These are phyloP conservation scores for Apodemus speciosus DNA, from an alignment of 2,113 vertebrate genomes.

Conservation along the genomic window DNA sequence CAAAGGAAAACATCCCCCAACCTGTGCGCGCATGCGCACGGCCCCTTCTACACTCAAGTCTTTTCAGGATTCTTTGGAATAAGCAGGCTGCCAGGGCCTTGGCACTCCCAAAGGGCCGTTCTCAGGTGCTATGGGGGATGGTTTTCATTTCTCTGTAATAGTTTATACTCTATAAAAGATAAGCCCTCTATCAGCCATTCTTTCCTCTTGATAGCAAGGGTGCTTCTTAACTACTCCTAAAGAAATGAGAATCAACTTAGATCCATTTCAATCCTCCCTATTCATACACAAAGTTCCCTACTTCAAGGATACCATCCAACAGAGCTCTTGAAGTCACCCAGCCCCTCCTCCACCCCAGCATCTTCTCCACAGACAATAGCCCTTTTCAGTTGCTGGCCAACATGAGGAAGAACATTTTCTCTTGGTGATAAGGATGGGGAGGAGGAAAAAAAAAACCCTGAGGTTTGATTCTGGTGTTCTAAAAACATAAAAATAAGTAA, in stretches of 20 bases:
- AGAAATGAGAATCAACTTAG: conserved; percentile 65
- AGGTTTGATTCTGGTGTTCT: conserved; percentile 29
- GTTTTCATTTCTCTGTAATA: conserved; percentile 70
- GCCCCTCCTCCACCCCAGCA: neutral
- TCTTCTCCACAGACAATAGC: conserved; percentile 27
- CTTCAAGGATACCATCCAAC: conserved; percentile 18
- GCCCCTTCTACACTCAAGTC: neutral
- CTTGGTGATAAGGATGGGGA: neutral
- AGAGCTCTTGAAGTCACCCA: conserved; percentile 2
- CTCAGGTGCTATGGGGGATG: conserved; percentile 48
- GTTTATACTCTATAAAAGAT: conserved; percentile 73
- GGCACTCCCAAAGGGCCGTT: conserved; percentile 50
- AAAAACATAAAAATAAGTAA: neutral
- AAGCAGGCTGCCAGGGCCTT: conserved; percentile 35
- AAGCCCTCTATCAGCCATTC: conserved; percentile 63
- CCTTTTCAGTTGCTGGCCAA: conserved; percentile 58
- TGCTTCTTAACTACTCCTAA: conserved; percentile 56
- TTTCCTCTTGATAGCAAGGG: conserved; percentile 66
- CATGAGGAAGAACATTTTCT: conserved; percentile 34
- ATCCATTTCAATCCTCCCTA: conserved; percentile 47
- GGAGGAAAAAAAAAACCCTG: neutral
- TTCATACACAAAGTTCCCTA: conserved; percentile 27
- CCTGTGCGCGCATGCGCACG: too few species aligned
- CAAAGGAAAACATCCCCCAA: conserved; percentile 18
- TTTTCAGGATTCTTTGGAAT: conserved; percentile 36